phyloP scores from a whole-genome alignment of 2,113 vertebrate species.

The Antechinus stuartii region DNA sequence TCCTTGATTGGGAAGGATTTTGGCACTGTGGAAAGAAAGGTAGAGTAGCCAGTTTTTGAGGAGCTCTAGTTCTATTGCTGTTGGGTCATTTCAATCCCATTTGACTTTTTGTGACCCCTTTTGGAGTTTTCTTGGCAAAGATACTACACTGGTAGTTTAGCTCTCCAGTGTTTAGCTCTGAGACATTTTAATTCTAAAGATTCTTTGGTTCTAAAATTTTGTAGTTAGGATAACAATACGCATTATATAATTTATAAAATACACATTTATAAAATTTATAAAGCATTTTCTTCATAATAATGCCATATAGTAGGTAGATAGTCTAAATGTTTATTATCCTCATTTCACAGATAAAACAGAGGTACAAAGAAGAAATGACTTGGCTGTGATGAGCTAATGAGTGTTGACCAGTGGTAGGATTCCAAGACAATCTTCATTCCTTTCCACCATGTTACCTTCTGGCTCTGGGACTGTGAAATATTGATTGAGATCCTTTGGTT shows the following conservation, averaged over 20 bases:
- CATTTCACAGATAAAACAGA: neutral
- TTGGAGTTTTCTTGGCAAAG: too few relatives aligned
- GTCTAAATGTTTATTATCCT: neutral
- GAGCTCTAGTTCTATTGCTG: too few relatives aligned
- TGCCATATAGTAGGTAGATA: neutral
- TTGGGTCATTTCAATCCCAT: too few relatives aligned
- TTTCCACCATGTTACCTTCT: neutral
- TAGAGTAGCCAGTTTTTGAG: neutral
- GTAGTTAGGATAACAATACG: neutral
- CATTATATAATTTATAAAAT: too few relatives aligned
- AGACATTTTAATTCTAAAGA: neutral
- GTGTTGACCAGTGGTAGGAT: neutral
- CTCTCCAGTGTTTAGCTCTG: neutral
- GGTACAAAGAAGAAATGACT: neutral
- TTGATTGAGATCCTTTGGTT: neutral
- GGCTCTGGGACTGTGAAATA: neutral
- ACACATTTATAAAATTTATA: too few relatives aligned
- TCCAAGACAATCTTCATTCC: neutral
- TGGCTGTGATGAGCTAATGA: neutral
- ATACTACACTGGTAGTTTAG: too few relatives aligned
- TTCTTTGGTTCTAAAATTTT: neutral
- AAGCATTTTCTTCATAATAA: neutral
- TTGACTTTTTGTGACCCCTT: too few relatives aligned
- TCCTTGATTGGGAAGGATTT: neutral
- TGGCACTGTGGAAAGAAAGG: neutral